Percentiles rank a stretch among this genome's conserved stretches.
These are phyloP conservation scores for Lepilemur septentrionalis DNA, from an alignment of 2,797 vertebrate genomes.

Conservation along the genomic window DNA sequence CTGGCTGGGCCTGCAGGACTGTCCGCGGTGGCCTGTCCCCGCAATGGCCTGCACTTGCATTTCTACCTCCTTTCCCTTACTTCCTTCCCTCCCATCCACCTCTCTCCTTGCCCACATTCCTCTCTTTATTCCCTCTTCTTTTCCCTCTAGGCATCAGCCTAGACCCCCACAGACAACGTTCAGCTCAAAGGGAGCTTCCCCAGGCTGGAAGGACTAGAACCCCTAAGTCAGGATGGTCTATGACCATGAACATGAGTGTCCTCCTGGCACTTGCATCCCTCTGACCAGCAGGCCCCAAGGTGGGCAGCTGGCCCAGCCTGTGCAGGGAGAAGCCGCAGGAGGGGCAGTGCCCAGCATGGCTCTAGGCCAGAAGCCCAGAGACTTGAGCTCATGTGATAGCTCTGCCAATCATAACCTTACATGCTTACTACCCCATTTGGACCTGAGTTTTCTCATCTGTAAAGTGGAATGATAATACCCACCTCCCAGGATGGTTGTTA, in stretches of 20 bases:
- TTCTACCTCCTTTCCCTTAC: neutral
- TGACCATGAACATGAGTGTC: accelerated
- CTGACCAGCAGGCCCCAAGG: neutral
- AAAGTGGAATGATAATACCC: neutral
- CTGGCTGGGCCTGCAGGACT: no score
- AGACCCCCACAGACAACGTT: neutral
- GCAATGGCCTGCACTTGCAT: neutral
- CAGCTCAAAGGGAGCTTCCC: neutral
- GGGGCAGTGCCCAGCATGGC: neutral
- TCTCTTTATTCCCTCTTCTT: neutral
- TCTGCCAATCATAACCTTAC: neutral
- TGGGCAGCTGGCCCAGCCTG: neutral
- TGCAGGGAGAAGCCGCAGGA: neutral
- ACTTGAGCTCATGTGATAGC: neutral
- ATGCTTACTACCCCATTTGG: neutral
- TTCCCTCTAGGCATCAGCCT: neutral
- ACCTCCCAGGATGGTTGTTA: neutral
- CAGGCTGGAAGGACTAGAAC: neutral
- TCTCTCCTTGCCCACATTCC: neutral
- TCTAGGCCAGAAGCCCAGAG: neutral
- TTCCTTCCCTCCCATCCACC: neutral
- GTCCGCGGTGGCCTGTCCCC: no score
- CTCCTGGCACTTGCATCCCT: neutral
- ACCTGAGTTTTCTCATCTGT: neutral
- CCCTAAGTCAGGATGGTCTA: neutral